Conservation (phyloP, 1,140 invertebrate genomes). For the Drosophila busckii region DNA sequence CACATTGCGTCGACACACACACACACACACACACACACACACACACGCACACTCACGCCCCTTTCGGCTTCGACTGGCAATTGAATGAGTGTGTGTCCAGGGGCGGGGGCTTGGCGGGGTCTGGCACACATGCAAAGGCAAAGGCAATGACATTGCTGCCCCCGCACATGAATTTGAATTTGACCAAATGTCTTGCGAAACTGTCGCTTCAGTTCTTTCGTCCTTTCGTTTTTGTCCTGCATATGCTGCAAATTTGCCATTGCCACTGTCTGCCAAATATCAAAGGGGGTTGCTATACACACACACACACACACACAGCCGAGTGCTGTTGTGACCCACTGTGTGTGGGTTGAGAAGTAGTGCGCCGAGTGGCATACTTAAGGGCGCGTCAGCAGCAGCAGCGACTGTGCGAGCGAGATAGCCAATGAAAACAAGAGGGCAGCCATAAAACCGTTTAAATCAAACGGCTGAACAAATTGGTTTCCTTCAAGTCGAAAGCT, state of each 20-base stretch:
- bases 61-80: not conserved
- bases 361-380: constrained; percentile 67
- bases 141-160: constrained; percentile 29
- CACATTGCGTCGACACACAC: constrained; percentile 40
- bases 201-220: constrained; percentile 30
- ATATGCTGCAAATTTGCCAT: constrained; percentile 74
- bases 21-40: constrained; percentile 17
- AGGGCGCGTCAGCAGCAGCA: constrained; percentile 52
- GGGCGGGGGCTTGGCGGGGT: not conserved
- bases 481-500: constrained; percentile 74
- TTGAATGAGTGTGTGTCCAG: not conserved
- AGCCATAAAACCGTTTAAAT: constrained; percentile 77
- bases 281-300: constrained; percentile 10
- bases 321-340: not conserved
- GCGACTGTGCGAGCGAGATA: constrained; percentile 13
- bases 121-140: constrained; percentile 21
- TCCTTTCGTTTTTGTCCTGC: constrained; percentile 38
- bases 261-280: constrained; percentile 35
- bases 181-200: constrained; percentile 74
- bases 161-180: constrained; percentile 67
- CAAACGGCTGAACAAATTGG: constrained; percentile 77
- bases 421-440: constrained; percentile 71
- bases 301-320: too few species aligned
- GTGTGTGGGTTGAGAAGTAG: not conserved
- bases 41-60: constrained; percentile 24